phyloP scores from a whole-genome alignment of 2,888 invertebrate genomes.

The Saturnia pavonia region DNA sequence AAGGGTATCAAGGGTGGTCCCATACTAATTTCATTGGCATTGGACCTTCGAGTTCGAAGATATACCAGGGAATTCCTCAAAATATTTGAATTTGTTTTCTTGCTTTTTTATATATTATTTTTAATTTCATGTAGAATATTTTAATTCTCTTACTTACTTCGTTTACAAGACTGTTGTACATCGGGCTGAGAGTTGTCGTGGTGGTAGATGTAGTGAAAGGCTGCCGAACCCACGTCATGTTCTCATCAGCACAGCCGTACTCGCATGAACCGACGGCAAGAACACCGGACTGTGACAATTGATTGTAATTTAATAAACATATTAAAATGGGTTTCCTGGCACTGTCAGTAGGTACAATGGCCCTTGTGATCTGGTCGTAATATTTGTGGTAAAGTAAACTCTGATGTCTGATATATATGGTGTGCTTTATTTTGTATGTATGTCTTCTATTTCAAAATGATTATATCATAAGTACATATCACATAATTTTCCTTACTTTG shows the following conservation, averaged over 20 bases:
- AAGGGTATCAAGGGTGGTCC: too few relatives aligned
- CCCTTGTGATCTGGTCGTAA: neutral
- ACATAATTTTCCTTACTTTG: too few relatives aligned
- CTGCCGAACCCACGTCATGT: conserved; percentile 65
- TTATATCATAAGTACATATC: too few relatives aligned
- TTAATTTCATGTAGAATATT: neutral
- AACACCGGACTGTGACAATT: conserved; percentile 75
- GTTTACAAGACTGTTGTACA: conserved; percentile 65
- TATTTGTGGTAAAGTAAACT: neutral
- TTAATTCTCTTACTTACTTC: conserved; percentile 42
- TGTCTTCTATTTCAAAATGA: neutral
- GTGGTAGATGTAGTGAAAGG: conserved; percentile 63
- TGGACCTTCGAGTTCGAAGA: too few relatives aligned
- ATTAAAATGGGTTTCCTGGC: neutral
- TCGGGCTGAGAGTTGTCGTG: conserved; percentile 63
- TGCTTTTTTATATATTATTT: too few relatives aligned
- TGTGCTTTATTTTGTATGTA: too few relatives aligned
- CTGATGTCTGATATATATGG: neutral
- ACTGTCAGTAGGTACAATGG: neutral
- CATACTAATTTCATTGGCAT: too few relatives aligned
- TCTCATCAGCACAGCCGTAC: conserved; percentile 84
- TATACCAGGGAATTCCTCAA: too few relatives aligned
- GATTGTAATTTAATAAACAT: neutral
- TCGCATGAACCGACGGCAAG: conserved; percentile 86
- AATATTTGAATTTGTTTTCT: too few relatives aligned